These are phyloP conservation scores for Conistra vaccinii DNA, from an alignment of 2,888 invertebrate genomes.

Conservation along the genomic window DNA sequence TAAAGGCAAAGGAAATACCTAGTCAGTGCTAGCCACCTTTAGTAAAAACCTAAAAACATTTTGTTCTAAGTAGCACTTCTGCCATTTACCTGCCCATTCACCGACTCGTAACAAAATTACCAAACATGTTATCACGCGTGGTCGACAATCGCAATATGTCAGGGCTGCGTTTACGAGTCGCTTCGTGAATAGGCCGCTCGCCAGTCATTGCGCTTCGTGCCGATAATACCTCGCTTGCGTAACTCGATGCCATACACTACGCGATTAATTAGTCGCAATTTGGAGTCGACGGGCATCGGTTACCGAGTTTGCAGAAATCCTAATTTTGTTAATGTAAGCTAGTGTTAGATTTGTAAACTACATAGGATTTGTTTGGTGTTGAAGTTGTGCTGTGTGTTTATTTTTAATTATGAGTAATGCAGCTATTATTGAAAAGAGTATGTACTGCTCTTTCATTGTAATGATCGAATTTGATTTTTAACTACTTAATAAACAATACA, in stretches of 20 bases:
- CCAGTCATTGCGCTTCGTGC: conserved; percentile 29
- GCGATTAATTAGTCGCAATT: conserved; percentile 56
- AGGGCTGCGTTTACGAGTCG: conserved; percentile 58
- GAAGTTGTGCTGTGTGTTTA: conserved; percentile 3
- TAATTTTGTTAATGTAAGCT: conserved; percentile 42
- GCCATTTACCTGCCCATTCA: not conserved
- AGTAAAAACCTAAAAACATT: not conserved
- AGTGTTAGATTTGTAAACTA: conserved; percentile 38
- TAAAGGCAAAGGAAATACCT: no score
- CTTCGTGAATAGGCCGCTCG: conserved; percentile 44
- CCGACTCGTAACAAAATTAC: conserved; percentile 58
- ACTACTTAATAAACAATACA: no score
- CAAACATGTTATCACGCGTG: conserved; percentile 60
- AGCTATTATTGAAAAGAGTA: not conserved
- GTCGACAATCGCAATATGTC: conserved; percentile 66
- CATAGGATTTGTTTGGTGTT: conserved; percentile 31
- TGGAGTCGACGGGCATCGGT: conserved; percentile 32
- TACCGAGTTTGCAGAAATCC: conserved; percentile 55
- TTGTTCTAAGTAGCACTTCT: conserved; percentile 30
- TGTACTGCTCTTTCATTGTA: not conserved
- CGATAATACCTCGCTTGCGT: conserved; percentile 41
- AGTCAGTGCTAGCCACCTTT: no score
- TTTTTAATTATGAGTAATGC: conserved; percentile 27
- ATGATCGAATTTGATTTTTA: not conserved
- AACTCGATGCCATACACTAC: conserved; percentile 40